These are phyloP conservation scores for Petaurus breviceps DNA, from an alignment of 2,113 vertebrate species.

Conservation along the genomic window DNA sequence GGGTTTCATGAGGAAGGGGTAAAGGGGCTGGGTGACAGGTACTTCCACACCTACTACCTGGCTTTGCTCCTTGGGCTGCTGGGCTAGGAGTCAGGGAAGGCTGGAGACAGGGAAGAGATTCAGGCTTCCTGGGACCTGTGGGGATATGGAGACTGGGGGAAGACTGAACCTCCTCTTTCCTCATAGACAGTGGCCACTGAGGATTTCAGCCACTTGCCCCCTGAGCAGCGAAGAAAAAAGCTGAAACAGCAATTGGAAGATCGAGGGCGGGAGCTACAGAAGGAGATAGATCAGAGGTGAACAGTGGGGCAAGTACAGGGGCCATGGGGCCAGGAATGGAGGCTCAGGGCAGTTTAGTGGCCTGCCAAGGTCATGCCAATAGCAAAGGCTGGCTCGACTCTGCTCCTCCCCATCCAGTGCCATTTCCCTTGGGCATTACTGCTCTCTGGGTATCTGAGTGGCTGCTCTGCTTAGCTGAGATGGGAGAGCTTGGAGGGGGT, in stretches of 20 bases:
- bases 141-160: background rate
- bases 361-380: background rate
- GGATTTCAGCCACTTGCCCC: slow-evolving; percentile 83
- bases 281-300: slow-evolving; percentile 82
- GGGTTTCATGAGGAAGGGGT: background rate
- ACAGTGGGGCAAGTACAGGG: background rate
- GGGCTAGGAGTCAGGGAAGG: background rate
- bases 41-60: slow-evolving; percentile 3
- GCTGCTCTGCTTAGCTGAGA: background rate
- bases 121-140: background rate
- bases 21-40: background rate
- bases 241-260: slow-evolving; percentile 81
- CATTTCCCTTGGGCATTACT: background rate
- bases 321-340: background rate
- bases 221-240: slow-evolving; percentile 81
- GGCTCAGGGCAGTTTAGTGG: too few species aligned
- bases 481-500: background rate
- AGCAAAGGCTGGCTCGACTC: background rate
- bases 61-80: background rate
- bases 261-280: slow-evolving; percentile 78
- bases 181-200: slow-evolving; percentile 76
- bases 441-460: background rate
- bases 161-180: background rate
- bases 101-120: slow-evolving; percentile 46
- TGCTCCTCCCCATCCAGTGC: background rate